Evolutionary conservation across 2,113 vertebrate genomes (phyloP), one percentile per base, ranked within the genome.

Genomic region (Hiodon alosoides): DNA sequence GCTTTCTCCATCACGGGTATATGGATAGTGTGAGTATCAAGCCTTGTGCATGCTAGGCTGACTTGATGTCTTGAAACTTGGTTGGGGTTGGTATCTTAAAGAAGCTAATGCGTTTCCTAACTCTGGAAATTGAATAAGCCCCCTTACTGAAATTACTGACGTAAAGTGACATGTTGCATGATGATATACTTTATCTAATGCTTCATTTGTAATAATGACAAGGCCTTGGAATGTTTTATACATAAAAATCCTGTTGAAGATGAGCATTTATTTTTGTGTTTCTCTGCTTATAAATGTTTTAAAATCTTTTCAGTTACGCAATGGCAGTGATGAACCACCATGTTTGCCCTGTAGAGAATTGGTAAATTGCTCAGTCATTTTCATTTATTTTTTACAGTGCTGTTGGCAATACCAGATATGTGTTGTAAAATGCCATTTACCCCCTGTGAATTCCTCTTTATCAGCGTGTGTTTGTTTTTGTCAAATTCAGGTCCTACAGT

Each of bases 271-370:
- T 51, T 64, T 7, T 14, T 59, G n/a, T 46, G 4, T 76, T 16
- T 77, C 69, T 62, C 9, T 59, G 48, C 31, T 31, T 31, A 76
- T 1, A 64, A 71, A 17, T 67, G 67, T 68, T 46, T 52, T 69
- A 53, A 64, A 77, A 57, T 73, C 46, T 67, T 66, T 67, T 3
- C 82, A 96, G 95, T 79, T 97, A 97, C 66, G 94, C 94, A 85
- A 96, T 97, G 95, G 95, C 95, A 66, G 93, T 97, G 86, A 95
- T 95, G 94, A 97, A 97, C 89, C 94, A 91, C 85, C 95, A 97
- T 48, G 95, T 95, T 71, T 97, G 95, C 88, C 95, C 95, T 31
- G 93, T 97, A 81, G 95, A 95, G 84, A 97, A 97, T 91, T 97
- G 95, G 95, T 95, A 85, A 83, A 90, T 76, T 7, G 69, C n/a